Base-by-base conservation (phyloP, 2,888 invertebrate species). In the Xanthia icteritia region DNA sequence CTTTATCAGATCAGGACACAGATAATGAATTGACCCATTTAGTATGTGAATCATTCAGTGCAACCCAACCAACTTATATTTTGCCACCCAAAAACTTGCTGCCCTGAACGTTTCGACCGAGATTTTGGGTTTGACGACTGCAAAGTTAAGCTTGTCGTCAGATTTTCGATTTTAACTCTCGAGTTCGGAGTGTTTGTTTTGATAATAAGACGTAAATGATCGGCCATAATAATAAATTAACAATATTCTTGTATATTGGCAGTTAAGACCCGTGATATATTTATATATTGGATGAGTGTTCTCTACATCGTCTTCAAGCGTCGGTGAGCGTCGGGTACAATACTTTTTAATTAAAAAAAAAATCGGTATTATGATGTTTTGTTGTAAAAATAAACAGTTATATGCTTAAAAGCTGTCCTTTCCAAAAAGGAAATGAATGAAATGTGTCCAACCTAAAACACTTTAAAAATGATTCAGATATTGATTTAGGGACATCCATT, bases 1-100 rank as follows among this genome's bases (percentile, higher is more conserved):
- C 92, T 91, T 94, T 96, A 96, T 96, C 96, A 94, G 96, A 95
- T 95, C 91, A 93, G 93, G 90, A 90, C 90, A 86, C 83, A 90
- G 95, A 96, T 96, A 96, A 95, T 94, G 94, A 93, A 95, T 94
- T 95, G 95, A 95, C 94, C 95, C 96, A 96, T 95, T 96, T 95
- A 94, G 90, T 89, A 90, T 91, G 92, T 94, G 95, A 94, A 94
- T 95, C 96, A 94, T 93, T 94, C 92, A 93, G 92, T 92, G 89
- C 81, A 73, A 80, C 64, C 76, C 76, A 66, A 90, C 92, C 85
- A 91, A 89, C 85, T 88, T 90, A 88, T 63, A 68, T 74, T 77
- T 80, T 86, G 77, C 89, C 42, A 45, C 65, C 67, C 51, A 48
- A 72, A 78, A 85, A 80, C 70, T 54, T 64, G 71, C 45, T 68